Conservation (phyloP, 2,888 invertebrate genomes). For the Apodemia zela region DNA sequence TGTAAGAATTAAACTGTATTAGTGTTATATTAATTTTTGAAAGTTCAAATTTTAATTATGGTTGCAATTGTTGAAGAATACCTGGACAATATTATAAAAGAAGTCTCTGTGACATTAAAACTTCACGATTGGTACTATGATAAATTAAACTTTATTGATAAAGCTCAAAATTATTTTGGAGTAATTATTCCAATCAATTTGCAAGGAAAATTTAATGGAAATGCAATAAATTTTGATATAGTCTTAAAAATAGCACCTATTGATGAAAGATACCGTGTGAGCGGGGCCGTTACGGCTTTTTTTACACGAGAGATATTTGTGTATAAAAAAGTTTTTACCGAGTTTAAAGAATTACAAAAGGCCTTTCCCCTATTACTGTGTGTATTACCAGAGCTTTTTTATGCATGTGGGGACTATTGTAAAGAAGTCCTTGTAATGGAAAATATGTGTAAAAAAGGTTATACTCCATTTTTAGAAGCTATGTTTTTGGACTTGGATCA, state of each 20-base stretch:
- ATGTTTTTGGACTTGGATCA: conserved; percentile 58
- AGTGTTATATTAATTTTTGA: too few relatives aligned
- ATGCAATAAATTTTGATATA: conserved; percentile 38
- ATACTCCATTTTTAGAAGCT: conserved; percentile 44
- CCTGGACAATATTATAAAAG: conserved; percentile 29
- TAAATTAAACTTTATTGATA: conserved; percentile 45
- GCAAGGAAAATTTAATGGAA: conserved; percentile 38
- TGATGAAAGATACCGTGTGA: conserved; percentile 59
- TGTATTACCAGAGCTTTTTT: conserved; percentile 54
- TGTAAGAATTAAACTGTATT: too few relatives aligned
- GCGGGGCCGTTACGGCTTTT: conserved; percentile 60
- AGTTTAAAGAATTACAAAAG: conserved; percentile 45
- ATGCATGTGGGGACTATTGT: conserved; percentile 49
- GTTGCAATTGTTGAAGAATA: conserved; percentile 24
- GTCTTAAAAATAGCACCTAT: conserved; percentile 65
- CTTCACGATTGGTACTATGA: conserved; percentile 41
- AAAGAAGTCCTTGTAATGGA: conserved; percentile 59
- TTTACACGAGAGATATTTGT: conserved; percentile 62
- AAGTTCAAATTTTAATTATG: background rate
- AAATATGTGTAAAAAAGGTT: conserved; percentile 55
- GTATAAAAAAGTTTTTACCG: conserved; percentile 49
- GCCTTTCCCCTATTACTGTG: conserved; percentile 34
- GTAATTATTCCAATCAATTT: conserved; percentile 54
- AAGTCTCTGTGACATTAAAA: conserved; percentile 26
- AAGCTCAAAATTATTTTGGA: conserved; percentile 69